Percentiles rank a stretch among this genome's conserved stretches.
Evolutionary conservation across 2,888 invertebrate genomes (phyloP).

Genomic region (Bembecia ichneumoniformis): DNA sequence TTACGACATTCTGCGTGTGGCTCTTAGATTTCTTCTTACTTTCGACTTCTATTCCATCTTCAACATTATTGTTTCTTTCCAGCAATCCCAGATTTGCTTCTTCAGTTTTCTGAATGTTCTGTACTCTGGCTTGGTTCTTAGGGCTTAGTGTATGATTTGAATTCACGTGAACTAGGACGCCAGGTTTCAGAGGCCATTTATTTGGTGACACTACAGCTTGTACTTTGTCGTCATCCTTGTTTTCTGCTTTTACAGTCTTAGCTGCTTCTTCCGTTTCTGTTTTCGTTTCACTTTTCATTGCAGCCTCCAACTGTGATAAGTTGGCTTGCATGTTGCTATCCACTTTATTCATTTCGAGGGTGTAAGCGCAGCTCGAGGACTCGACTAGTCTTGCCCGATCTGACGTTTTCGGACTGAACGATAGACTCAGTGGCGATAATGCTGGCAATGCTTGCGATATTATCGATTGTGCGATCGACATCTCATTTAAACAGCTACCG

Average conservation of each 20-base stretch:
- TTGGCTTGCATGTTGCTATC: conserved; percentile 39
- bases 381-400: conserved; percentile 63
- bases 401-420: conserved; percentile 59
- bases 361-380: conserved; percentile 30
- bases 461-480: conserved; percentile 68
- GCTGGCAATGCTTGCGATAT: conserved; percentile 69
- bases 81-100: conserved; percentile 51
- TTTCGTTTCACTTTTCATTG: conserved; percentile 18
- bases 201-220: conserved; percentile 66
- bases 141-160: conserved; percentile 81
- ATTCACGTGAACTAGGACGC: conserved; percentile 90
- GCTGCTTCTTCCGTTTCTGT: conserved; percentile 24
- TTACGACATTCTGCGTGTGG: conserved; percentile 40
- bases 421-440: conserved; percentile 55
- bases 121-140: conserved; percentile 59
- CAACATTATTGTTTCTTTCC: conserved; percentile 42
- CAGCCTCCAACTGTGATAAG: conserved; percentile 38
- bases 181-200: conserved; percentile 91
- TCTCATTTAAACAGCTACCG: conserved; percentile 68
- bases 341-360: conserved; percentile 50
- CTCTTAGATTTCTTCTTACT: conserved; percentile 50
- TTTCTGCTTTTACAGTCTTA: conserved; percentile 29
- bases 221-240: conserved; percentile 34
- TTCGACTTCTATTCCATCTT: conserved; percentile 32
- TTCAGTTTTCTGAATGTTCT: conserved; percentile 23